Percentiles rank a stretch among this genome's conserved stretches.
Conservation (phyloP, 2,888 invertebrate genomes). For the Xanthorhoe designata region DNA sequence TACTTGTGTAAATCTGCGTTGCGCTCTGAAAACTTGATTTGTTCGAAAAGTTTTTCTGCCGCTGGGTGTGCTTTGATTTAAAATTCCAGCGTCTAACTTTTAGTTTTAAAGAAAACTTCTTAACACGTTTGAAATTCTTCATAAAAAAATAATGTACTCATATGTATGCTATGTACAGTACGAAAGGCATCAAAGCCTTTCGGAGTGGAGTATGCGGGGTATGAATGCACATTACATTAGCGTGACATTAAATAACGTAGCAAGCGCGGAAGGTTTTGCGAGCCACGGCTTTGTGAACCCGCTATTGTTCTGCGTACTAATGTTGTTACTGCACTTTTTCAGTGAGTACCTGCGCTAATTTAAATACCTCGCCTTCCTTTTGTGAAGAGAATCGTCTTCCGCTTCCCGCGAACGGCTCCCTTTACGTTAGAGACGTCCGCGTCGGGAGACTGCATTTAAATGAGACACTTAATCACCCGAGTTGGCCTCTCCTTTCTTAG, state of each 20-base stretch:
- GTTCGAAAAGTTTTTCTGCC: slow-evolving; percentile 34
- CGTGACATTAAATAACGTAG: slow-evolving; percentile 43
- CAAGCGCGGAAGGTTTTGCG: slow-evolving; percentile 59
- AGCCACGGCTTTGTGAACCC: slow-evolving; percentile 74
- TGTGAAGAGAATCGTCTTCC: slow-evolving; percentile 82
- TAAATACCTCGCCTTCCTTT: slow-evolving; percentile 84
- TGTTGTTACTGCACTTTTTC: slow-evolving; percentile 85
- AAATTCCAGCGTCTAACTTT: slow-evolving; percentile 23
- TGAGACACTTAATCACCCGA: slow-evolving; percentile 85
- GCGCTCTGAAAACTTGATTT: slow-evolving; percentile 29
- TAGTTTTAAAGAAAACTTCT: slow-evolving; percentile 21
- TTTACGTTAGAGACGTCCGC: slow-evolving; percentile 82
- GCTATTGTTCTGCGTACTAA: slow-evolving; percentile 82
- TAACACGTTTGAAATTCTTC: neutral
- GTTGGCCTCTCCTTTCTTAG: slow-evolving; percentile 78
- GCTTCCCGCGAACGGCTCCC: slow-evolving; percentile 81
- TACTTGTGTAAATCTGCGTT: slow-evolving; percentile 29
- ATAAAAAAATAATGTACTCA: neutral
- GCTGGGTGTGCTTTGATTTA: slow-evolving; percentile 30
- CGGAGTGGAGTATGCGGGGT: neutral
- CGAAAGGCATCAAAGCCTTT: neutral
- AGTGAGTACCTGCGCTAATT: slow-evolving; percentile 79
- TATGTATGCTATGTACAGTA: neutral
- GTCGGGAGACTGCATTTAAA: slow-evolving; percentile 84
- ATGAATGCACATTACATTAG: slow-evolving; percentile 29